Evolutionary conservation across 2,797 vertebrate species (phyloP), one percentile per base, ranked within the genome.

Genomic region (Dromococcyx pavoninus): DNA sequence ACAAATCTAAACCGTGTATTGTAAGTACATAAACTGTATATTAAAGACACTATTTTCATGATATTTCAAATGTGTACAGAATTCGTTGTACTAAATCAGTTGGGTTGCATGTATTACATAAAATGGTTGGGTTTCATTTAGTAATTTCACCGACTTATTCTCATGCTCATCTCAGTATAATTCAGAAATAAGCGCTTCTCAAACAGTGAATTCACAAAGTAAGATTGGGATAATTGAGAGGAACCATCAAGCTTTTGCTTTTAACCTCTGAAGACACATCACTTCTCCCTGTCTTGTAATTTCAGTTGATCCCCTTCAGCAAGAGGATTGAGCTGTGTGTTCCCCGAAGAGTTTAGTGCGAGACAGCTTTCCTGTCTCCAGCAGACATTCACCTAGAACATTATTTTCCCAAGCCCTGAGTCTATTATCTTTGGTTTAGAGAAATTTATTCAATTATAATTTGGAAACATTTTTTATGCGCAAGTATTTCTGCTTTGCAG

Each of bases 11-110:
- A 76, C 93, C 0, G 41, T 2, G 2, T 95, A 96, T 95, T 97
- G 97, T 97, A 97, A 96, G 95, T 95, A 89, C 95, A 87, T 95
- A 92, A 96, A 96, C 95, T 97, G 96, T 97, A 96, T 95, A 97
- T 97, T 97, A 97, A 97, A 97, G 94, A 97, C 91, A 96, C 91
- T 97, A 97, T 97, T 97, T 97, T 97, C 96, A 96, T 97, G 96
- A 93, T 96, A 97, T 37, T 93, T 96, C 44, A 67, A 66, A 78
- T 1, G 88, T 39, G 50, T 94, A 44, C 32, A 22, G 84, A 85
- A 62, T 88, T 50, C 88, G 27, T 93, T 92, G 88, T 64, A 18
- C 80, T 86, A 25, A 66, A 39, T 84, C 0, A 1, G 5, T 62
- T 4, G 27, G 39, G 71, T 78, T 75, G 75, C 39, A 28, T 9